Evolutionary conservation across 2,797 vertebrate genomes (phyloP).

Genomic region (Myotis planiceps): DNA sequence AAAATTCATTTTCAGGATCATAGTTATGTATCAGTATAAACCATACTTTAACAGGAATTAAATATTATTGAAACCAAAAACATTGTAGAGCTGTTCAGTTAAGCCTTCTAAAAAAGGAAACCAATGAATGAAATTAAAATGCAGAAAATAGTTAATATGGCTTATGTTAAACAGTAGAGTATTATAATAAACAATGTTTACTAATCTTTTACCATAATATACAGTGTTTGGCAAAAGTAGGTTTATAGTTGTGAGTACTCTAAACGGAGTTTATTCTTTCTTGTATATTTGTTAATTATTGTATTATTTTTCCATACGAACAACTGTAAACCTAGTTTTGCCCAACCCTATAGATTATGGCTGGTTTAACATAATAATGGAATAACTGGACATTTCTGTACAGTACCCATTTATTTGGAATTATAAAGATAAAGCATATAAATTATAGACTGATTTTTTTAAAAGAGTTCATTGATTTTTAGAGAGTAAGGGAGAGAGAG

Average conservation of each 20-base stretch:
- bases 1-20: slow-evolving; percentile 51
- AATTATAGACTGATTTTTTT: background rate
- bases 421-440: slow-evolving; percentile 11
- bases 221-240: background rate
- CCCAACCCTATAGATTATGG: background rate
- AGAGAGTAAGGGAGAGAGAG: background rate
- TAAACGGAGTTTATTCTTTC: background rate
- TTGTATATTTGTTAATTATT: background rate
- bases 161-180: background rate
- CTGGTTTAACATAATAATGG: background rate
- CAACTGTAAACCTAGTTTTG: background rate
- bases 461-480: background rate
- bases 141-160: background rate
- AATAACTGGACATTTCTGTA: background rate
- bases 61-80: slow-evolving; percentile 26
- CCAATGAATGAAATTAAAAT: slow-evolving; percentile 42
- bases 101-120: slow-evolving; percentile 19
- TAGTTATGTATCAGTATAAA: background rate
- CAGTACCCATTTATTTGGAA: background rate
- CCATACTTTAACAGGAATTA: background rate
- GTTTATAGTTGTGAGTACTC: background rate
- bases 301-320: background rate
- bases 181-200: background rate
- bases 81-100: background rate
- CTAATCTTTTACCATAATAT: background rate